phyloP scores from a whole-genome alignment of 2,797 vertebrate species.

The Acridotheres tristis region DNA sequence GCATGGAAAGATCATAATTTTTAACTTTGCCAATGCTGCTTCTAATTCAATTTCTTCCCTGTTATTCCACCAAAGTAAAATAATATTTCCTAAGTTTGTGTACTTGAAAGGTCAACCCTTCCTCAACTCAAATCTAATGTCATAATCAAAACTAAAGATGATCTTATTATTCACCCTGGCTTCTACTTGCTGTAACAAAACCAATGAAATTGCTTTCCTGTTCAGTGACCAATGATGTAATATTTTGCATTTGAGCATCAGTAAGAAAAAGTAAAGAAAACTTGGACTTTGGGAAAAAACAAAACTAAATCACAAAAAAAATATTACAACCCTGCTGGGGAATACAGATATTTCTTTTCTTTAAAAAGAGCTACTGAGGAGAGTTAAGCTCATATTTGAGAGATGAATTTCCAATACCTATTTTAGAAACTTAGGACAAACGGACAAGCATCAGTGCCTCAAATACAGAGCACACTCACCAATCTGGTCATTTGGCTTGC shows the following conservation, averaged over 20 bases:
- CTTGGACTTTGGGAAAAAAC: background rate
- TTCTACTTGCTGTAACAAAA: background rate
- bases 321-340: background rate
- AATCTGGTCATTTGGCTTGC: background rate
- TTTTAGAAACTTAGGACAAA: background rate
- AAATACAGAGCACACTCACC: background rate
- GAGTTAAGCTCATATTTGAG: background rate
- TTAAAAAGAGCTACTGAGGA: background rate
- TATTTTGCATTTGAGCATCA: background rate
- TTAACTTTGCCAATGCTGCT: background rate
- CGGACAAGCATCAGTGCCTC: background rate
- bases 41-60: background rate
- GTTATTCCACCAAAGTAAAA: background rate
- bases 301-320: background rate
- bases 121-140: background rate
- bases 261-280: background rate
- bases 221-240: background rate
- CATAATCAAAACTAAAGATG: background rate
- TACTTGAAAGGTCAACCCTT: background rate
- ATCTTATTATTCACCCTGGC: background rate
- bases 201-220: background rate
- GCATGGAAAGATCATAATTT: background rate
- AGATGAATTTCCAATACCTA: background rate
- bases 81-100: background rate
- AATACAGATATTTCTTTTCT: background rate